Percentiles rank a stretch among this genome's conserved stretches.
Evolutionary conservation across 2,797 vertebrate genomes (phyloP).

Genomic region (Cuculus canorus): DNA sequence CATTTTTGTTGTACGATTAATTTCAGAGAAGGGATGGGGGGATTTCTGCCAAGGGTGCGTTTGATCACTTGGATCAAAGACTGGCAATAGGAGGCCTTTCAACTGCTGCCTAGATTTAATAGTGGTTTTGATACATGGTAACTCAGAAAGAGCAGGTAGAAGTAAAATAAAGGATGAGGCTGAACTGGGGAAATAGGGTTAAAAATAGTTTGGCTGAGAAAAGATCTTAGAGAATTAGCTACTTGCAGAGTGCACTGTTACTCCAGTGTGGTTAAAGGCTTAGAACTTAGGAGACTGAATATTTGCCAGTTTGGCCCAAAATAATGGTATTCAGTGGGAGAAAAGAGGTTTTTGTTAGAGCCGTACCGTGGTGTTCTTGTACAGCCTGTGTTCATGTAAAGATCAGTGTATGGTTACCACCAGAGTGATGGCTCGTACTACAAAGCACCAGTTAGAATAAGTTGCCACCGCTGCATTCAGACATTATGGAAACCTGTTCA

Average conservation of each 20-base stretch:
- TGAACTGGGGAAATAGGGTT: not conserved
- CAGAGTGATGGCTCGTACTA: not conserved
- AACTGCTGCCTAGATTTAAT: not conserved
- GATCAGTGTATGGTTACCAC: not conserved
- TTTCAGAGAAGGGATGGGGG: not conserved
- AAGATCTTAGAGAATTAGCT: slow-evolving; percentile 5
- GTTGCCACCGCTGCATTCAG: not conserved
- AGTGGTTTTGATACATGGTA: slow-evolving; percentile 39
- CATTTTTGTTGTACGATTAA: not conserved
- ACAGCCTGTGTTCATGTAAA: not conserved
- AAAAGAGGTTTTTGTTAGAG: slow-evolving; percentile 10
- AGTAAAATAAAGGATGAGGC: not conserved
- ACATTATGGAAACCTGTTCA: not conserved
- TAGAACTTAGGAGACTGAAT: slow-evolving; percentile 14
- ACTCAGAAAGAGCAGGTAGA: slow-evolving; percentile 39
- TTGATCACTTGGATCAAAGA: not conserved
- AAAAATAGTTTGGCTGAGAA: slow-evolving; percentile 29
- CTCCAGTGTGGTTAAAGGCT: slow-evolving; percentile 17
- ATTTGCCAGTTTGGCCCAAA: slow-evolving; percentile 39
- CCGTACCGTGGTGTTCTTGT: not conserved
- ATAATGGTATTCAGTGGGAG: slow-evolving; percentile 21
- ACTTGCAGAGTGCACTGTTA: slow-evolving; percentile 9
- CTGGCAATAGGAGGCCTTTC: not conserved
- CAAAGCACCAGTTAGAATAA: not conserved
- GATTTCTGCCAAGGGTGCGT: not conserved